Evolutionary conservation across 2,113 vertebrate genomes (phyloP).

Genomic region (Uria aalge): DNA sequence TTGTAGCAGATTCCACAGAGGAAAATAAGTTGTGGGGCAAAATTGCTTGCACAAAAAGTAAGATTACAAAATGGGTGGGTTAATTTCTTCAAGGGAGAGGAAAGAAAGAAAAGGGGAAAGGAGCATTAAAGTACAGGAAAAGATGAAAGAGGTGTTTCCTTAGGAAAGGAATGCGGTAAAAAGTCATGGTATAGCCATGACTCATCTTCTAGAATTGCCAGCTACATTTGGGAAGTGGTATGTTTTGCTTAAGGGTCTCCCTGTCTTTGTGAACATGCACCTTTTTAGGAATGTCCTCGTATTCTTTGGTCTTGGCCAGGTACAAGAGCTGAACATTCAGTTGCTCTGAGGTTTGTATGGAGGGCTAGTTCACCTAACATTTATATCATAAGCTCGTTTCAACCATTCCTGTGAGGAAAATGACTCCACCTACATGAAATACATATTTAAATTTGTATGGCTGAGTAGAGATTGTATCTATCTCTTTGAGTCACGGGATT

Average conservation of each 20-base stretch:
- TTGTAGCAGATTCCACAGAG: neutral
- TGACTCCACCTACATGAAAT: neutral
- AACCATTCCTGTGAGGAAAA: neutral
- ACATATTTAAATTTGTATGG: neutral
- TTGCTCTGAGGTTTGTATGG: rapidly evolving
- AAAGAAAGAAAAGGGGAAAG: neutral
- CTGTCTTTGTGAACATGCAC: too few species aligned
- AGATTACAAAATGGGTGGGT: neutral
- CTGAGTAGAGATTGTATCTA: neutral
- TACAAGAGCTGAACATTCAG: neutral
- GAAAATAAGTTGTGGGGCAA: neutral
- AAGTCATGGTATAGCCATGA: neutral
- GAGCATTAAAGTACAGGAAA: neutral
- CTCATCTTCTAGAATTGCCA: neutral
- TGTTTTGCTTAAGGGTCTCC: neutral
- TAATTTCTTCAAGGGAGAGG: neutral
- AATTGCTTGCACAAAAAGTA: neutral
- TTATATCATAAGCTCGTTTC: neutral
- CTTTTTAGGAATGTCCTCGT: neutral
- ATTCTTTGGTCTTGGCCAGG: neutral
- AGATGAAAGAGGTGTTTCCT: neutral
- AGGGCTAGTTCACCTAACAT: too few species aligned
- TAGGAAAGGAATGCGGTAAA: neutral
- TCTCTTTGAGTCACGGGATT: neutral
- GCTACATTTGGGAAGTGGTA: neutral